Conservation (phyloP, 1,140 invertebrate species). For the Procambarus virginalis region DNA sequence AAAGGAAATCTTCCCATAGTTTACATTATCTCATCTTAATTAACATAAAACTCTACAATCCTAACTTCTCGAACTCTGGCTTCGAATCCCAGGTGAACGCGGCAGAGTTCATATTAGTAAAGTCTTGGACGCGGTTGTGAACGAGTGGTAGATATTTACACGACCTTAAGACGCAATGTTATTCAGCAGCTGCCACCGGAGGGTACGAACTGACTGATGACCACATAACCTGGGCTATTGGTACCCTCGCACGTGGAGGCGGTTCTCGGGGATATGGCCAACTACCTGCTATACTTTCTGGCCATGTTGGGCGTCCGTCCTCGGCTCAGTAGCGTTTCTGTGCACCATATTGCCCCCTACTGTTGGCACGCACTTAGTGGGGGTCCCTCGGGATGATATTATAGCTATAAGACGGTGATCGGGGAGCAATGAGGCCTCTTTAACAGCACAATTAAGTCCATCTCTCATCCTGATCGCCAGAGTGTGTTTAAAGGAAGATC, state of each 20-base stretch:
- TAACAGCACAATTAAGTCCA: constrained; percentile 28
- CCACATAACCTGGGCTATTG: constrained; percentile 24
- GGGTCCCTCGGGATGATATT: constrained; percentile 8
- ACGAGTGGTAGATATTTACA: too few relatives aligned
- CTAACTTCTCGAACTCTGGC: too few relatives aligned
- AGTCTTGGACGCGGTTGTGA: too few relatives aligned
- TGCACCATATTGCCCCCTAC: not conserved
- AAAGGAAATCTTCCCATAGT: not conserved
- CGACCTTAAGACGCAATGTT: not conserved
- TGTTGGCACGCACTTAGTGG: not conserved
- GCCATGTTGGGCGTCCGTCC: not conserved
- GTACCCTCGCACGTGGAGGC: constrained; percentile 26
- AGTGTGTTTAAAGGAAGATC: constrained; percentile 30
- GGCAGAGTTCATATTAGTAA: too few relatives aligned
- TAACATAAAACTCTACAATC: too few relatives aligned
- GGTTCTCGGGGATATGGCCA: not conserved
- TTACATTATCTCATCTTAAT: not conserved
- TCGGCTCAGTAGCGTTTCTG: not conserved
- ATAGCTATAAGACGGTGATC: constrained; percentile 31
- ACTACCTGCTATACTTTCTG: not conserved
- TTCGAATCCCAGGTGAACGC: too few relatives aligned
- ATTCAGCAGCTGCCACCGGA: not conserved
- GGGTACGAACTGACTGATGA: constrained; percentile 12
- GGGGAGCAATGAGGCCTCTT: constrained; percentile 23
- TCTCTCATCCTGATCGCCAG: constrained; percentile 10